phyloP scores from a whole-genome alignment of 2,797 vertebrate species.

The Argya squamiceps region DNA sequence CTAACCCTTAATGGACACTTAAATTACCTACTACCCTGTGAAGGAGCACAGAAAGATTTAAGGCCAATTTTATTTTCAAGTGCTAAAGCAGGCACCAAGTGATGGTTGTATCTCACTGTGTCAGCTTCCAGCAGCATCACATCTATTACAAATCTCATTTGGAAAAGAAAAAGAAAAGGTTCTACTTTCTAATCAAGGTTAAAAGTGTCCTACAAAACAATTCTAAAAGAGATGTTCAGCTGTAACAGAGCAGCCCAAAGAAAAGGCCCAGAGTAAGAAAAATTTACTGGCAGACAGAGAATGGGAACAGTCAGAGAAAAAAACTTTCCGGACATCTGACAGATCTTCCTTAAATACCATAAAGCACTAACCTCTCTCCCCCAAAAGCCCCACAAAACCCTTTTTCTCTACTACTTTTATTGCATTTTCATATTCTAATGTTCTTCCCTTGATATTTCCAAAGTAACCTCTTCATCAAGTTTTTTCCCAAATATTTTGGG shows the following conservation, averaged over 20 bases:
- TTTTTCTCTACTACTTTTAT: neutral
- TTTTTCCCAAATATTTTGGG: neutral
- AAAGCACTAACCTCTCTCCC: neutral
- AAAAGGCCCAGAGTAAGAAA: neutral
- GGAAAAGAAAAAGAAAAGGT: neutral
- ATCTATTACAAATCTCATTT: neutral
- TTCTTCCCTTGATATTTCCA: neutral
- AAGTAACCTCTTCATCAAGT: neutral
- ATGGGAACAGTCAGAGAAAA: neutral
- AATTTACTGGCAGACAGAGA: neutral
- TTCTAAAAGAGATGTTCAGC: neutral
- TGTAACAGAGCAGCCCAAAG: rapidly evolving
- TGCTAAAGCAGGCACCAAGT: too few species aligned
- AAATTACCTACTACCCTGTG: too few species aligned
- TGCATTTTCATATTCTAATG: neutral
- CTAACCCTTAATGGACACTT: too few species aligned
- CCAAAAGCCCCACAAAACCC: neutral
- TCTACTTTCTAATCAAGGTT: neutral
- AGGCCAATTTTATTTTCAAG: too few species aligned
- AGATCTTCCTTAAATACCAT: neutral
- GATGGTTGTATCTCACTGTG: too few species aligned
- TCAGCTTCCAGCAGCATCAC: neutral
- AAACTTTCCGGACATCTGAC: neutral
- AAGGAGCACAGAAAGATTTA: too few species aligned
- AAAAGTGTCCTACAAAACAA: neutral